Conservation (phyloP, 2,888 invertebrate genomes). For the Sclerodermus sp. region DNA sequence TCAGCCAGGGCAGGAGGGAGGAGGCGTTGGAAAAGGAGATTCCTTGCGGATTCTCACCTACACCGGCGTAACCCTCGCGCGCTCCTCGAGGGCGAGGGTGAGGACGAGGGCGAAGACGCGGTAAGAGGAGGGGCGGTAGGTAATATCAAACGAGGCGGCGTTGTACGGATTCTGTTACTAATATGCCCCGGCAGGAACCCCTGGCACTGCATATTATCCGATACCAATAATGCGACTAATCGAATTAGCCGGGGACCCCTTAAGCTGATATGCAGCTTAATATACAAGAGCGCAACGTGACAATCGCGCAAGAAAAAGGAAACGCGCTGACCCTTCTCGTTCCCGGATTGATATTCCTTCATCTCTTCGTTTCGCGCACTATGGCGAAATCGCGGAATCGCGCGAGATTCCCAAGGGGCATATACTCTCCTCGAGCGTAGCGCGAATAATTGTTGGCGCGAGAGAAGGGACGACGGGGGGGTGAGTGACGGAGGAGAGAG, state of each 20-base stretch:
- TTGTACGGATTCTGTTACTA: constrained; percentile 57
- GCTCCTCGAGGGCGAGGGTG: background rate
- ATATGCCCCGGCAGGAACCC: constrained; percentile 53
- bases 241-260: constrained; percentile 49
- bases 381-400: too few species aligned
- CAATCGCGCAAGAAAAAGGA: constrained; percentile 19
- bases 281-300: constrained; percentile 39
- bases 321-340: background rate
- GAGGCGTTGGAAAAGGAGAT: too few species aligned
- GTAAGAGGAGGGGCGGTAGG: constrained; percentile 34
- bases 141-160: constrained; percentile 57
- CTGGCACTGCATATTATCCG: constrained; percentile 57
- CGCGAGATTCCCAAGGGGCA: too few species aligned
- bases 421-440: too few species aligned
- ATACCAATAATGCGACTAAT: constrained; percentile 59
- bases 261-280: constrained; percentile 57
- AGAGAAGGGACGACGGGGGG: background rate
- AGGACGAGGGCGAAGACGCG: background rate
- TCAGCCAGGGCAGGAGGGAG: too few species aligned
- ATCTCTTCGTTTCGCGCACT: too few species aligned
- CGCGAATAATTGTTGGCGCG: too few species aligned
- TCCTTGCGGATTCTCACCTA: background rate
- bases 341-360: too few species aligned
- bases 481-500: background rate
- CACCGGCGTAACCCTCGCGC: too few species aligned